phyloP scores from a whole-genome alignment of 1,140 invertebrate species.

The Rhizoglyphus robini region DNA sequence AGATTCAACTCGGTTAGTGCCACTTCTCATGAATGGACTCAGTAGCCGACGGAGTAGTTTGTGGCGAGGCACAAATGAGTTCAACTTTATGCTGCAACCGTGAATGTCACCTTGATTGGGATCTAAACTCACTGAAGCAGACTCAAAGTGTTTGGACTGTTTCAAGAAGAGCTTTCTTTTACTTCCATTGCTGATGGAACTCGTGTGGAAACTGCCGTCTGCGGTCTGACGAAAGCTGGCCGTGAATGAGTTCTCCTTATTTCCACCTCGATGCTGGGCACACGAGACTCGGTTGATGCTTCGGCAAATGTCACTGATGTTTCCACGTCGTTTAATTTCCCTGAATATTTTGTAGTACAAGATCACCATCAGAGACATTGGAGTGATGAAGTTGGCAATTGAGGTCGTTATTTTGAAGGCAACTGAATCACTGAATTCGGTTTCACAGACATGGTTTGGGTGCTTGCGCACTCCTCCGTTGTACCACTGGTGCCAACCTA shows the following conservation, averaged over 20 bases:
- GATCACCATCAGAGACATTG: slow-evolving; percentile 41
- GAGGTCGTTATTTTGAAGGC: slow-evolving; percentile 41
- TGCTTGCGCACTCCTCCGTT: slow-evolving; percentile 24
- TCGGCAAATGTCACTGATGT: slow-evolving; percentile 31
- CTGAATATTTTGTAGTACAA: slow-evolving; percentile 42
- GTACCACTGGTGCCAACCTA: slow-evolving; percentile 35
- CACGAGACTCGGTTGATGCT: slow-evolving; percentile 1
- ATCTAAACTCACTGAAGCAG: too few relatives aligned
- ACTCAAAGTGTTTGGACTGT: too few relatives aligned
- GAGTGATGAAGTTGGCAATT: slow-evolving; percentile 45
- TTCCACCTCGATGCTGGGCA: not conserved
- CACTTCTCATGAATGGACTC: too few relatives aligned
- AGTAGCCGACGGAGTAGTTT: too few relatives aligned
- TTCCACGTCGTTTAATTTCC: slow-evolving; percentile 39
- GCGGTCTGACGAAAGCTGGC: too few relatives aligned
- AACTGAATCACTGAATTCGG: slow-evolving; percentile 42
- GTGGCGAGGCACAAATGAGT: too few relatives aligned
- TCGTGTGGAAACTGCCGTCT: not conserved
- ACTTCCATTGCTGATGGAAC: not conserved
- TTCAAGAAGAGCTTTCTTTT: not conserved
- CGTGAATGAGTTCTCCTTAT: not conserved
- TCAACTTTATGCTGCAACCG: too few relatives aligned
- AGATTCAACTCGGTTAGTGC: too few relatives aligned
- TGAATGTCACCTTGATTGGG: too few relatives aligned
- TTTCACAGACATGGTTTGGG: slow-evolving; percentile 31